These are phyloP conservation scores for Cisticola juncidis DNA, from an alignment of 2,113 vertebrate species.

Conservation along the genomic window DNA sequence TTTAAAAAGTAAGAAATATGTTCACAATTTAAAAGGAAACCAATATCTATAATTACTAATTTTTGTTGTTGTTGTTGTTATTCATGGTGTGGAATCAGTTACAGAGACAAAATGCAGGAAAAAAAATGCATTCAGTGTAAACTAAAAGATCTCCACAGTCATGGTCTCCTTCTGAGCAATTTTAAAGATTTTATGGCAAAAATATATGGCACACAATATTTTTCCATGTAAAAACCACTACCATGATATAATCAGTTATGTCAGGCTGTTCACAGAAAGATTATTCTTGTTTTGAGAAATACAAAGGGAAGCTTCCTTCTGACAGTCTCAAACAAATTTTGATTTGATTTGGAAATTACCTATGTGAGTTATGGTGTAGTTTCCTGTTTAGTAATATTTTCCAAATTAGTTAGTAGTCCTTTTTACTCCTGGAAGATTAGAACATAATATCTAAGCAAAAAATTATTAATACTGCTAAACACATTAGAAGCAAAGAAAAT, in stretches of 20 bases:
- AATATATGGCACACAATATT: accelerated
- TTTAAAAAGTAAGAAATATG: neutral
- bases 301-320: neutral
- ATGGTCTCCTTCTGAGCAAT: neutral
- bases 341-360: neutral
- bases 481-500: neutral
- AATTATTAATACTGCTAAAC: neutral
- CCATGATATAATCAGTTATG: neutral
- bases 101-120: neutral
- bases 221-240: neutral
- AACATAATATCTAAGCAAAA: neutral
- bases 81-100: neutral
- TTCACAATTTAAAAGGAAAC: neutral
- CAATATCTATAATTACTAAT: neutral
- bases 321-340: neutral
- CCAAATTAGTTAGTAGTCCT: neutral
- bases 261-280: neutral
- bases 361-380: neutral
- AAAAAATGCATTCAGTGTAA: neutral
- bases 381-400: neutral
- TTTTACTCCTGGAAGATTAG: neutral
- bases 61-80: neutral
- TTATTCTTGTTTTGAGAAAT: neutral
- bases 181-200: neutral
- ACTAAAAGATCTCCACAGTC: neutral